A percentile compares a stretch with the other conserved stretches of the same genome.
Conservation (phyloP, 2,113 vertebrate genomes). For the Nyctibius bracteatus region DNA sequence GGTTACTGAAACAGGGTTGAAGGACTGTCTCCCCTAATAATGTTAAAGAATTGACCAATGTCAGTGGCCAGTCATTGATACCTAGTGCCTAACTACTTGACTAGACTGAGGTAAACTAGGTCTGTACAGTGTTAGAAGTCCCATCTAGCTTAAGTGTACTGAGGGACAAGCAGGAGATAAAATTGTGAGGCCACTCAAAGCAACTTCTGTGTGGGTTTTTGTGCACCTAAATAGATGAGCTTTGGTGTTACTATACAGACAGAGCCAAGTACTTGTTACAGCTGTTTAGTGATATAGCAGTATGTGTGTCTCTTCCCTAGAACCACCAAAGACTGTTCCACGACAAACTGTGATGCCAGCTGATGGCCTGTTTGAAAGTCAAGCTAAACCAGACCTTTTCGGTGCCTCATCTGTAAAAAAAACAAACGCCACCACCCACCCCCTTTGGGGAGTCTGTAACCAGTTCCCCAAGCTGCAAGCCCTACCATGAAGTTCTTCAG, state of each 20-base stretch:
- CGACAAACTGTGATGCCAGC: background rate
- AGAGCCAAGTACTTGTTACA: background rate
- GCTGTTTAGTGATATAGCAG: background rate
- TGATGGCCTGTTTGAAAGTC: slow-evolving; percentile 77
- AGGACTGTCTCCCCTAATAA: background rate
- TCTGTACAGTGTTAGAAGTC: background rate
- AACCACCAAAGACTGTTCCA: slow-evolving; percentile 68
- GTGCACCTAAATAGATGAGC: background rate
- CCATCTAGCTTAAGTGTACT: background rate
- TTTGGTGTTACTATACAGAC: background rate
- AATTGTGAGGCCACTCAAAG: background rate
- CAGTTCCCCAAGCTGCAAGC: background rate
- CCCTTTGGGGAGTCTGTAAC: no score
- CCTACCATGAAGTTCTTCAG: background rate
- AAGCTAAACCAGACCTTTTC: slow-evolving; percentile 77
- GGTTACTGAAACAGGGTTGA: background rate
- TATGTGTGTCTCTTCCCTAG: slow-evolving; percentile 56
- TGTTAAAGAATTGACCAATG: rapidly evolving
- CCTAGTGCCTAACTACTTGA: background rate
- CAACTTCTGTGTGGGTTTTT: rapidly evolving
- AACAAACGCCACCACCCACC: no score
- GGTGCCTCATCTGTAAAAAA: slow-evolving; percentile 69
- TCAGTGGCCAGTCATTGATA: background rate
- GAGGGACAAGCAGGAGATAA: background rate
- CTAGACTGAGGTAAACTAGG: background rate